phyloP scores from a whole-genome alignment of 2,888 invertebrate genomes.

The Polia nebulosa region DNA sequence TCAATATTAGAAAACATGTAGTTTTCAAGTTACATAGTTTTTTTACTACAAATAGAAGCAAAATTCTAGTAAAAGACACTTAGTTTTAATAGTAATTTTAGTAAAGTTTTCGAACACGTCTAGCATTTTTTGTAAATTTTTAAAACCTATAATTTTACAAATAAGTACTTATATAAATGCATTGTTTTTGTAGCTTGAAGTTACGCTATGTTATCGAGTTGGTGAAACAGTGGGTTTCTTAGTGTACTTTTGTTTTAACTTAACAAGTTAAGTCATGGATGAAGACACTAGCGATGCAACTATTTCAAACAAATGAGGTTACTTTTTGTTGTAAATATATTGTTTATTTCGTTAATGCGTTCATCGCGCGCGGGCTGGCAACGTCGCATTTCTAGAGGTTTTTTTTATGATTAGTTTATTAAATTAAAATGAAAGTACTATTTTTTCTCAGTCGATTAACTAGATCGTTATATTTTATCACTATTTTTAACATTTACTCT shows the following conservation, averaged over 20 bases:
- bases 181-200: constrained; percentile 13
- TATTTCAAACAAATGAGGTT: not conserved
- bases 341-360: not conserved
- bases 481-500: no score
- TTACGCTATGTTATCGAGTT: not conserved
- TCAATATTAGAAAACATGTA: constrained; percentile 13
- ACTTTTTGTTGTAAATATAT: not conserved
- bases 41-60: constrained; percentile 11
- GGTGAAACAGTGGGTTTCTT: not conserved
- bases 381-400: no score
- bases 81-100: constrained; percentile 17
- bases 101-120: constrained; percentile 31
- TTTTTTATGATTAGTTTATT: no score
- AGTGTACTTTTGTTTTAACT: not conserved
- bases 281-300: not conserved
- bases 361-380: no score
- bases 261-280: not conserved
- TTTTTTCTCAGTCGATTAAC: no score
- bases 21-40: constrained; percentile 24
- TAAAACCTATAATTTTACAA: constrained; percentile 18
- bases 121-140: constrained; percentile 6
- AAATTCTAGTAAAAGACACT: constrained; percentile 33
- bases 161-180: constrained; percentile 28
- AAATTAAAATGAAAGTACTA: no score
- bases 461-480: no score